Evolutionary conservation across 2,888 invertebrate genomes (phyloP), one percentile per base, ranked within the genome.

Genomic region (Eilema sororculum): DNA sequence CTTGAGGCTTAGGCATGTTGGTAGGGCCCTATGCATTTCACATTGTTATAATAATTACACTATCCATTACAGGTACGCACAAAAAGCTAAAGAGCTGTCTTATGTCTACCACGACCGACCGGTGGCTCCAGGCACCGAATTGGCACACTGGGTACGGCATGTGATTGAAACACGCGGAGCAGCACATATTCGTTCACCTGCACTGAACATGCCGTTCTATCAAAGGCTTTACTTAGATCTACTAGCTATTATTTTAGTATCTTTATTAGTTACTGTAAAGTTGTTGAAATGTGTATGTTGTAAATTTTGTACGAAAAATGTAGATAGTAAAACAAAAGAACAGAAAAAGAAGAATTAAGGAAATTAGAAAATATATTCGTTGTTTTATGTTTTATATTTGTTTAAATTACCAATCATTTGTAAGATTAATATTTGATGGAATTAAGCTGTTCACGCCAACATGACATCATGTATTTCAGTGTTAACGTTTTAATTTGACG

Each of bases 111-210:
- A 89, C 77, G 84, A 89, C 74, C 78, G 90, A 0, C 84, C 83
- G 6, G 69, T 78, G 16, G 52, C 78, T 0, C 90, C 90, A 0
- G 85, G 84, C 10, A 72, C 56, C 8, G 88, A 89, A 73, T 25
- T 90, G 63, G 82, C 84, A 13, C 86, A 88, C 73, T 90, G 90
- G 89, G 84, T 84, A 24, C 85, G 86, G 46, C 88, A 89, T 77
- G 89, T 89, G 61, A 78, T 86, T 20, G 76, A 75, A 22, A 89
- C 88, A 0, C 59, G 78, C 0, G 90, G 90, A 4, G 90, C 89
- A 0, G 80, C 74, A 3, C 87, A 90, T 76, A 83, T 90, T 4
- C 87, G 87, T 66, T 89, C 90, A 0, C 84, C 82, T 0, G 89
- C 87, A 0, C 81, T 89, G 3, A 22, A 72, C 52, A 69, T 86